Evolutionary conservation across 2,113 vertebrate genomes (phyloP).

Genomic region (Ceyx melanurus): DNA sequence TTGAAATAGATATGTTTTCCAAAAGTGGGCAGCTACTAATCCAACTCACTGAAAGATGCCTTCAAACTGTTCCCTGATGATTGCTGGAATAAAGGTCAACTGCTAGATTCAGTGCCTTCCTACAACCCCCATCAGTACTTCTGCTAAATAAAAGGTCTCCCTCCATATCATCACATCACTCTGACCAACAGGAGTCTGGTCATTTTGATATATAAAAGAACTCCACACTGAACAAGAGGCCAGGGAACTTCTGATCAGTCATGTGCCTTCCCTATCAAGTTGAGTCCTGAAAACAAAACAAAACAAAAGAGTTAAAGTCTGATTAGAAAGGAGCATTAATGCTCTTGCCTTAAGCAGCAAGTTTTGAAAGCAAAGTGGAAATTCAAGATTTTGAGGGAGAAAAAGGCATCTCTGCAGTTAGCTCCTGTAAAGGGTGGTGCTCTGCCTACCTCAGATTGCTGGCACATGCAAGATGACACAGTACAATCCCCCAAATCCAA

Average conservation of each 20-base stretch:
- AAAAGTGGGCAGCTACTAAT: not conserved
- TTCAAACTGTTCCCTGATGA: not conserved
- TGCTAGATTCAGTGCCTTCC: not conserved
- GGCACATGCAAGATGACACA: not conserved
- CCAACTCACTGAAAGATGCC: not conserved
- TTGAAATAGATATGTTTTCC: not conserved
- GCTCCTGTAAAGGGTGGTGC: not conserved
- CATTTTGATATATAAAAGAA: fast-evolving
- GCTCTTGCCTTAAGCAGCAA: not conserved
- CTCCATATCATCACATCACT: not conserved
- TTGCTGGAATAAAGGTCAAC: not conserved
- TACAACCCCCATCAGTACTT: fast-evolving
- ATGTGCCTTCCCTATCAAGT: fast-evolving
- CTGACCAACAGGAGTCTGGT: fast-evolving
- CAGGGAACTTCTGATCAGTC: not conserved
- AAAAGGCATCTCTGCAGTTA: fast-evolving
- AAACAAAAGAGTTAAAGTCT: not conserved
- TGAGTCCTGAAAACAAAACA: not conserved
- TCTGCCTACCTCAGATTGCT: not conserved
- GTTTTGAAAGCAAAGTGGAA: not conserved
- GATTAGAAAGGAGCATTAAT: not conserved
- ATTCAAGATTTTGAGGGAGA: not conserved
- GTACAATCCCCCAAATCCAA: not conserved
- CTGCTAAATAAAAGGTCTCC: not conserved
- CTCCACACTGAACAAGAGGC: not conserved